These are phyloP conservation scores for Sminthopsis crassicaudata DNA, from an alignment of 2,113 vertebrate species.

Conservation along the genomic window DNA sequence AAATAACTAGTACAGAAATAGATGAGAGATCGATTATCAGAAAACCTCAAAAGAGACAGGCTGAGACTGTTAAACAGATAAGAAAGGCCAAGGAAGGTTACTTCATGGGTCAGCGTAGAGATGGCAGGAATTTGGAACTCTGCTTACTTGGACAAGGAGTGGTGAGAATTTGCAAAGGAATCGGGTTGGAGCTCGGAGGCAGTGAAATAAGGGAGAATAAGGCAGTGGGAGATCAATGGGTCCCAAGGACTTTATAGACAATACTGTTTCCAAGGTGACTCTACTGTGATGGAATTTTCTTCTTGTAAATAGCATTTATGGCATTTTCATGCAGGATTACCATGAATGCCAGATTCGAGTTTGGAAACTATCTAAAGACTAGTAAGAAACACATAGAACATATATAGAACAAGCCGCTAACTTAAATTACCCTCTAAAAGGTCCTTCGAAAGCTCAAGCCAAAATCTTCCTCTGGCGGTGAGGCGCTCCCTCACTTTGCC, in stretches of 20 bases:
- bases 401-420: neutral
- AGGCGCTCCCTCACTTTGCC: neutral
- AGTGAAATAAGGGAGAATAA: neutral
- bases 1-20: neutral
- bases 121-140: neutral
- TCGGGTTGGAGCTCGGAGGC: neutral
- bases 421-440: neutral
- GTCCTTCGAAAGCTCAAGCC: neutral
- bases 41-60: neutral
- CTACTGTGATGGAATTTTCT: neutral
- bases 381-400: neutral
- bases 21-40: neutral
- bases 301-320: constrained; percentile 1
- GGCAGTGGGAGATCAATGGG: neutral
- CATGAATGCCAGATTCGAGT: neutral
- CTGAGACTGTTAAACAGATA: neutral
- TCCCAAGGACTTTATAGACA: neutral
- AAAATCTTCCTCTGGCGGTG: neutral
- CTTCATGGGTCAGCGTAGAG: neutral
- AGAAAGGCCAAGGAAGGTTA: neutral
- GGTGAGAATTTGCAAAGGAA: neutral
- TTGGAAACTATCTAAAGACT: neutral
- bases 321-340: constrained; percentile 1
- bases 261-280: constrained; percentile 1
- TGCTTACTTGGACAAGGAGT: neutral